phyloP scores from a whole-genome alignment of 1,140 invertebrate species.

The Zaprionus davidi region DNA sequence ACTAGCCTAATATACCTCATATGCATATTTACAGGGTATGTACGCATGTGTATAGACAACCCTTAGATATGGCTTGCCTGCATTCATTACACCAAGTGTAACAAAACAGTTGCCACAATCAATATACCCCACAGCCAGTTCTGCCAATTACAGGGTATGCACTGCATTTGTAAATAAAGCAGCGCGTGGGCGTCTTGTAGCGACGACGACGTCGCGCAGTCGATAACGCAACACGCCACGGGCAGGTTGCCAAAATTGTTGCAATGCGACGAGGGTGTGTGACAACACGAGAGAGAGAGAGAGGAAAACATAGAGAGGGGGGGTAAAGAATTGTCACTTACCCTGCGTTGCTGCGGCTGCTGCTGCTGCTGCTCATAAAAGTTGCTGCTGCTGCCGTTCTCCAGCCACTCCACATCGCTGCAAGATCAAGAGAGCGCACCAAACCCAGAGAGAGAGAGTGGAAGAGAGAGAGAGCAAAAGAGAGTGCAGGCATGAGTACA shows the following conservation, averaged over 20 bases:
- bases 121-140: not conserved
- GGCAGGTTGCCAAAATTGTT: slow-evolving; percentile 73
- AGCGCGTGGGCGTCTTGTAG: slow-evolving; percentile 57
- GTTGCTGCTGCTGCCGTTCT: slow-evolving; percentile 66
- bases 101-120: not conserved
- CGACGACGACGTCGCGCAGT: slow-evolving; percentile 44
- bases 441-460: not conserved
- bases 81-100: not conserved
- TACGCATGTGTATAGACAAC: no score
- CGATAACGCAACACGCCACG: slow-evolving; percentile 69
- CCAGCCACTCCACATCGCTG: slow-evolving; percentile 74
- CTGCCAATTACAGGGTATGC: slow-evolving; percentile 12
- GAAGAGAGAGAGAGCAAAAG: slow-evolving; percentile 23
- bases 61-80: not conserved
- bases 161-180: slow-evolving; percentile 61
- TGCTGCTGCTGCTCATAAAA: slow-evolving; percentile 70
- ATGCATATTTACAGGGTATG: not conserved
- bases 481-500: slow-evolving; percentile 28
- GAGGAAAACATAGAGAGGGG: not conserved
- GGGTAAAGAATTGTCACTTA: slow-evolving; percentile 48
- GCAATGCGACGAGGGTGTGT: slow-evolving; percentile 58
- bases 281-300: not conserved
- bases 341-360: slow-evolving; percentile 60
- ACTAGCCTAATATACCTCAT: no score
- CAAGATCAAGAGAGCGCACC: slow-evolving; percentile 50